phyloP scores from a whole-genome alignment of 2,888 invertebrate species.

The Cylindroiulus punctatus region DNA sequence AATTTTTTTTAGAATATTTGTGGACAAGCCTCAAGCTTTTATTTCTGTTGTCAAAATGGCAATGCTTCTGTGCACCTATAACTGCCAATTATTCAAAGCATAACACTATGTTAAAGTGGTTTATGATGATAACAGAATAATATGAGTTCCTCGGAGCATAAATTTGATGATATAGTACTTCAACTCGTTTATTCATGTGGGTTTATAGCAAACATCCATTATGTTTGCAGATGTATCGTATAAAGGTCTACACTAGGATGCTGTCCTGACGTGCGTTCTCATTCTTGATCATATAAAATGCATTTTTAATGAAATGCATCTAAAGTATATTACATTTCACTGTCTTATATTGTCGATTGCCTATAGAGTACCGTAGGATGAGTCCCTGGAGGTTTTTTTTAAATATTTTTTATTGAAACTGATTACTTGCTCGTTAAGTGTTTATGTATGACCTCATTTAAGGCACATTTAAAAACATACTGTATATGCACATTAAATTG shows the following conservation, averaged over 20 bases:
- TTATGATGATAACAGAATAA: neutral
- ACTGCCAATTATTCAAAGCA: neutral
- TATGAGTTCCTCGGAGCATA: neutral
- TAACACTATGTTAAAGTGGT: neutral
- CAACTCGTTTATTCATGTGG: neutral
- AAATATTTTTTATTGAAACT: neutral
- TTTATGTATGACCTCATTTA: neutral
- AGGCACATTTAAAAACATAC: neutral
- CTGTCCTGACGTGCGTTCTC: neutral
- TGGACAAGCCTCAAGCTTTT: neutral
- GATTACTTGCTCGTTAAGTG: neutral
- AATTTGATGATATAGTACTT: conserved; percentile 1
- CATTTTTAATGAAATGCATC: neutral
- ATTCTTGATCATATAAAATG: neutral
- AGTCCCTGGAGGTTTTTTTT: neutral
- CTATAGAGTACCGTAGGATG: neutral
- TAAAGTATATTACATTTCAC: neutral
- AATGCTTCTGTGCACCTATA: conserved; percentile 22
- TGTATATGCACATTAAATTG: no score
- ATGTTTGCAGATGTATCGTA: neutral
- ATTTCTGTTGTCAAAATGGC: neutral
- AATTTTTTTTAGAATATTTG: neutral
- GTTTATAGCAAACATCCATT: neutral
- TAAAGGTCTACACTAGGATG: neutral
- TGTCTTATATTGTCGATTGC: neutral